A percentile compares a stretch with the other conserved stretches of the same genome.
Evolutionary conservation across 2,113 vertebrate species (phyloP).

Genomic region (Indri indri): DNA sequence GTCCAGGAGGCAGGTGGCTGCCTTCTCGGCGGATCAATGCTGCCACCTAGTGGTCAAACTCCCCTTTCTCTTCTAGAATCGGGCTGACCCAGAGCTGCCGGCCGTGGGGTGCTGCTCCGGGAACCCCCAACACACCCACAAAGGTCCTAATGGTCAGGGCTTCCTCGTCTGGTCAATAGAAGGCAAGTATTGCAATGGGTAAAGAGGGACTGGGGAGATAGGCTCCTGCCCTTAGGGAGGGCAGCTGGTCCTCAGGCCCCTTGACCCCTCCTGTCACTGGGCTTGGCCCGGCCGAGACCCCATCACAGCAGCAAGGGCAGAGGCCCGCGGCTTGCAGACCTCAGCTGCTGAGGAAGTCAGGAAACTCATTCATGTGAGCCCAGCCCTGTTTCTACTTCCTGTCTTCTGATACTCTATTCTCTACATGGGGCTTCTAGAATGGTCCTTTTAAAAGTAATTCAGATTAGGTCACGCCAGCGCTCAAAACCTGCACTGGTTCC

Average conservation of each 20-base stretch:
- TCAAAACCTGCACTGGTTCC: background rate
- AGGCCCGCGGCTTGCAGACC: no score
- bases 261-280: accelerated
- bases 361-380: accelerated
- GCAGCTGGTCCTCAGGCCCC: background rate
- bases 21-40: conserved; percentile 45
- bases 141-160: background rate
- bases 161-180: background rate
- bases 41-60: conserved; percentile 43
- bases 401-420: background rate
- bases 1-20: accelerated
- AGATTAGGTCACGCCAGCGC: background rate
- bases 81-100: accelerated
- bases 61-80: background rate
- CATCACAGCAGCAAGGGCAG: accelerated
- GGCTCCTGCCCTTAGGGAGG: background rate
- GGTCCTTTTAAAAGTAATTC: background rate
- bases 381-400: background rate
- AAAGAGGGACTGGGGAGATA: accelerated
- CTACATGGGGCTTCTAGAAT: accelerated
- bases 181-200: background rate
- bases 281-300: background rate
- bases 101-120: no score
- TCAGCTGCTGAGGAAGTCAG: background rate
- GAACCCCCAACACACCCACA: accelerated